Percentiles rank a stretch among this genome's conserved stretches.
These are phyloP conservation scores for Sylvilagus floridanus DNA, from an alignment of 2,797 vertebrate genomes.

Conservation along the genomic window DNA sequence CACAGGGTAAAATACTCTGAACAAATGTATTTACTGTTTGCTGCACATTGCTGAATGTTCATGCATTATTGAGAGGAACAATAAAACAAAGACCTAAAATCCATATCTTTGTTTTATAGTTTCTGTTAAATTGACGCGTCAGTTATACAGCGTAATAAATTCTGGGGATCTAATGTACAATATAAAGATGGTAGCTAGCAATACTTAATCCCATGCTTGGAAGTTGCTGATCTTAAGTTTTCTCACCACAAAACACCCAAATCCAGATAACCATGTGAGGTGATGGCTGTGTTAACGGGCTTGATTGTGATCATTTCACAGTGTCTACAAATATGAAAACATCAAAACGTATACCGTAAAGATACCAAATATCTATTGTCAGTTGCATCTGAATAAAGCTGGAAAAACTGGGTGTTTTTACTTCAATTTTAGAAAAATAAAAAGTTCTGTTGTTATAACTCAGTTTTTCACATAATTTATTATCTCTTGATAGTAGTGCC, in stretches of 20 bases:
- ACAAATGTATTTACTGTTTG: neutral
- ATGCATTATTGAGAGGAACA: neutral
- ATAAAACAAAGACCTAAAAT: neutral
- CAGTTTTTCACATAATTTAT: neutral
- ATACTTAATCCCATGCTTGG: neutral
- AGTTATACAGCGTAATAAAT: neutral
- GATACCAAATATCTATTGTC: neutral
- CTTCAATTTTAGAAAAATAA: neutral
- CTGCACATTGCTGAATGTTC: neutral
- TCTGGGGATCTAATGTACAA: neutral
- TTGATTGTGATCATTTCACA: neutral
- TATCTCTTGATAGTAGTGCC: neutral
- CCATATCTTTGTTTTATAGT: constrained; percentile 22
- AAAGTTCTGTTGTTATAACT: neutral
- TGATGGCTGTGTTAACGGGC: neutral
- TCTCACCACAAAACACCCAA: neutral
- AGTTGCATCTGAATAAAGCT: neutral
- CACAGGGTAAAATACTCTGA: neutral
- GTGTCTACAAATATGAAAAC: neutral
- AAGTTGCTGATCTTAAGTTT: neutral
- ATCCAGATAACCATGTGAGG: neutral
- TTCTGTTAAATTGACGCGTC: neutral
- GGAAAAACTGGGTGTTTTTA: neutral
- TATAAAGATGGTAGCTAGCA: neutral
- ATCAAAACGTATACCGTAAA: neutral